Base-by-base conservation (phyloP, 2,797 vertebrate species). In the Periparus ater region DNA sequence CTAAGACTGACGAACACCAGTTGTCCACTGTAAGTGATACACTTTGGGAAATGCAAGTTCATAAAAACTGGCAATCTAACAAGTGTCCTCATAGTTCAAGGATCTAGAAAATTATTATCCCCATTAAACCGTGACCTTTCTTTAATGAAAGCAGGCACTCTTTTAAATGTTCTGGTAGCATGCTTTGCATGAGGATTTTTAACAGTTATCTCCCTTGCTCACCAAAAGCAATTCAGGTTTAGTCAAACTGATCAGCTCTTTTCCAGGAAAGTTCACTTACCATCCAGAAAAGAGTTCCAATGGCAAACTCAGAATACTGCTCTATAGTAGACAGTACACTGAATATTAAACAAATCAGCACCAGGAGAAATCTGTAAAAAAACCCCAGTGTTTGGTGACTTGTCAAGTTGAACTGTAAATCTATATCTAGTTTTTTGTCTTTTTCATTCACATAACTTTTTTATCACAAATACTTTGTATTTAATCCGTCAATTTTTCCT, bases 301-400 rank as follows among this genome's bases (percentile, higher is more conserved):
- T 98, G 83, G 99, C 98, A 83, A 99, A 98, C 38, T 99, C 98
- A 79, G 98, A 98, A 96, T 99, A 99, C 83, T 98, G 98, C 77
- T 99, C 98, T 96, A 98, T 98, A 42, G 99, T 99, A 92, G 99
- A 99, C 29, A 99, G 97, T 38, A 99, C 98, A 81, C 99, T 99
- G 98, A 99, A 99, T 98, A 99, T 98, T 55, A 99, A 98, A 97
- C 99, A 99, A 96, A 99, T 97, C 93, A 99, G 98, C 93, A 99
- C 98, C 98, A 98, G 98, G 72, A 99, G 79, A 96, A 99, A 99
- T 87, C 98, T 99, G 98, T 21, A 45, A 83, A 79, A 77, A 89
- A 23, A 92, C n/a, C n/a, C n/a, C 6, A 50, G 17, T 21, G 7
- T 42, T 95, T 50, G 87, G 29, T 66, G 42, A 91, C 36, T 48